Base-by-base conservation (phyloP, 2,797 vertebrate species). In the Borostomias antarcticus region DNA sequence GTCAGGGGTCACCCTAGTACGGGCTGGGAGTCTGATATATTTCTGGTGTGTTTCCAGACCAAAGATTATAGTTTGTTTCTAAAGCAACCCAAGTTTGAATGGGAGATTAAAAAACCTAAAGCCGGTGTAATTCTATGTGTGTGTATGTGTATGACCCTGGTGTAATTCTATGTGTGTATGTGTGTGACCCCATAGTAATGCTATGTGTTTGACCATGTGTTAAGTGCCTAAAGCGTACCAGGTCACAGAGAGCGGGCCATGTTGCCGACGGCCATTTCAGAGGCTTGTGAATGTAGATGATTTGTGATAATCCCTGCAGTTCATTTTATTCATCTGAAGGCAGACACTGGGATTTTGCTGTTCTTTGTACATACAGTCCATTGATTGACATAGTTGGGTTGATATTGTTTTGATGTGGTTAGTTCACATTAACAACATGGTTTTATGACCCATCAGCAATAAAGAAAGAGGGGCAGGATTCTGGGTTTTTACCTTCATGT, bases 191-290 rank as follows among this genome's bases (percentile, higher is more conserved):
- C 89, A n/a, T n/a, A n/a, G n/a, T n/a, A n/a, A n/a, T n/a, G n/a
- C n/a, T n/a, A n/a, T n/a, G n/a, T n/a, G n/a, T n/a, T n/a, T n/a
- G n/a, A n/a, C n/a, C n/a, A 86, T 92, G 93, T 95, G 93, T 78
- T 71, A 98, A 98, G 96, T 98, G 96, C 96, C 96, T 98, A 93
- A 92, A 91, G 87, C 93, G 89, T 92, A 93, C 89, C 82, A 70
- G 78, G 92, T 92, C 89, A 86, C 91, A 89, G 89, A 90, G 59
- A 78, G 69, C 85, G 76, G 86, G 77, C 79, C 78, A 70, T 77
- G 87, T 85, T 88, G 86, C n/a, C n/a, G 89, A 90, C 93, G 92
- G 87, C 91, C 92, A 89, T 93, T 92, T 76, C 74, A 79, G 86
- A 93, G 94, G 93, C 91, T 94, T 93, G 93, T 95, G 94, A 96